These are phyloP conservation scores for Heloderma charlesbogerti DNA, from an alignment of 2,113 vertebrate species.

Conservation along the genomic window DNA sequence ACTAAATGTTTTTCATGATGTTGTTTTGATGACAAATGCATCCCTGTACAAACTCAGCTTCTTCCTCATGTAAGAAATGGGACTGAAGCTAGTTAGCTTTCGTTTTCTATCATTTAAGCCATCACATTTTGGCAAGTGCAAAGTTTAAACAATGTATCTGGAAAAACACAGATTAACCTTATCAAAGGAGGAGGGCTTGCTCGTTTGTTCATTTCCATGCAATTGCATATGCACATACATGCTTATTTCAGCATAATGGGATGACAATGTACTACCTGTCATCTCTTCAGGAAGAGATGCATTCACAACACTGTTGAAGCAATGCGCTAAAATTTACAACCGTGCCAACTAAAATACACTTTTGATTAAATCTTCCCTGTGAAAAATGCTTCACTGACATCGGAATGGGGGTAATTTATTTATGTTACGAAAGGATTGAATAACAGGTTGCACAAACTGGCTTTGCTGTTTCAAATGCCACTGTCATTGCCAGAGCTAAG, in stretches of 20 bases:
- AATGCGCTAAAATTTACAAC: constrained; percentile 47
- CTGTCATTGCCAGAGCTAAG: constrained; percentile 21
- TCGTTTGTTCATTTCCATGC: constrained; percentile 46
- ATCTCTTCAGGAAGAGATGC: constrained; percentile 19
- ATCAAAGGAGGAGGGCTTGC: constrained; percentile 32
- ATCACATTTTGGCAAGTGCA: constrained; percentile 50
- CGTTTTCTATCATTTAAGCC: constrained; percentile 27
- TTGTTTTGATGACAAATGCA: not conserved
- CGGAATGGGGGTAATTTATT: constrained; percentile 31
- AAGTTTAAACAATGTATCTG: constrained; percentile 47
- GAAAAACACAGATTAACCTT: constrained; percentile 44
- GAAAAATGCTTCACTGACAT: constrained; percentile 29
- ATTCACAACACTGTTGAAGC: not conserved
- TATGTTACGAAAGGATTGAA: constrained; percentile 20
- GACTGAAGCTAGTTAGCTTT: constrained; percentile 39
- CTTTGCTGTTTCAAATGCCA: not conserved
- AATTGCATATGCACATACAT: constrained; percentile 22
- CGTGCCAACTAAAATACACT: constrained; percentile 43
- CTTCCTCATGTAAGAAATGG: constrained; percentile 32
- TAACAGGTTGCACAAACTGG: not conserved
- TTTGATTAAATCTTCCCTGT: constrained; percentile 38
- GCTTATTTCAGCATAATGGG: constrained; percentile 46
- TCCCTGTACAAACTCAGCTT: constrained; percentile 23
- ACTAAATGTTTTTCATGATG: not conserved
- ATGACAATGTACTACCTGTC: constrained; percentile 38